Evolutionary conservation across 2,113 vertebrate genomes (phyloP).

Genomic region (Oenanthe oenanthe): DNA sequence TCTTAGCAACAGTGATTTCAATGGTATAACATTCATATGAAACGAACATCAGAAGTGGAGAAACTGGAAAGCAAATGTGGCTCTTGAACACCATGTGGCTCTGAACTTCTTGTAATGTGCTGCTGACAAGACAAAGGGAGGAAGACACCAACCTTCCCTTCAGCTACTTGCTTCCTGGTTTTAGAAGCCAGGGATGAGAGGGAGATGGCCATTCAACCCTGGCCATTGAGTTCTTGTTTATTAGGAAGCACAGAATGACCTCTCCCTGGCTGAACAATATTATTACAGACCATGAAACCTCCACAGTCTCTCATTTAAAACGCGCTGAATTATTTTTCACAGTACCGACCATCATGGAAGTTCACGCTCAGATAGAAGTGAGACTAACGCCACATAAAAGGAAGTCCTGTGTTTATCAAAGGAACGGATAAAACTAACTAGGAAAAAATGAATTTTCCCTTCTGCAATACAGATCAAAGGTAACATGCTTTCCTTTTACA

Average conservation of each 20-base stretch:
- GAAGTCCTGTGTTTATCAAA: conserved; percentile 4
- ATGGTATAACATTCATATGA: neutral
- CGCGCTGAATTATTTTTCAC: neutral
- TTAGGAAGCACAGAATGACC: neutral
- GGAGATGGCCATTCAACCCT: neutral
- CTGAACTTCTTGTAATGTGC: neutral
- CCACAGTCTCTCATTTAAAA: neutral
- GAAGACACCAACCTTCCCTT: neutral
- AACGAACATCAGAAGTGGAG: neutral
- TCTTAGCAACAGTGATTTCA: neutral
- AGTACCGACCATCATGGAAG: neutral
- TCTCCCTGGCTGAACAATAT: neutral
- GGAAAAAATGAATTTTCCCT: neutral
- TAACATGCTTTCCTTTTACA: neutral
- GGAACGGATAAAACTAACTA: neutral
- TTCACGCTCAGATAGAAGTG: neutral
- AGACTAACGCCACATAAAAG: neutral
- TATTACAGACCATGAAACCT: neutral
- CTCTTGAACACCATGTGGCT: neutral
- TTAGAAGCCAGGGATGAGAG: neutral
- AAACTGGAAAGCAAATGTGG: neutral
- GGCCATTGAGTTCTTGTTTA: neutral
- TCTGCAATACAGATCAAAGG: neutral
- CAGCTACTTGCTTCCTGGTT: neutral
- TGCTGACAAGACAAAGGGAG: neutral